phyloP scores from a whole-genome alignment of 2,797 vertebrate species.

The Pangasius sanitwongsei region DNA sequence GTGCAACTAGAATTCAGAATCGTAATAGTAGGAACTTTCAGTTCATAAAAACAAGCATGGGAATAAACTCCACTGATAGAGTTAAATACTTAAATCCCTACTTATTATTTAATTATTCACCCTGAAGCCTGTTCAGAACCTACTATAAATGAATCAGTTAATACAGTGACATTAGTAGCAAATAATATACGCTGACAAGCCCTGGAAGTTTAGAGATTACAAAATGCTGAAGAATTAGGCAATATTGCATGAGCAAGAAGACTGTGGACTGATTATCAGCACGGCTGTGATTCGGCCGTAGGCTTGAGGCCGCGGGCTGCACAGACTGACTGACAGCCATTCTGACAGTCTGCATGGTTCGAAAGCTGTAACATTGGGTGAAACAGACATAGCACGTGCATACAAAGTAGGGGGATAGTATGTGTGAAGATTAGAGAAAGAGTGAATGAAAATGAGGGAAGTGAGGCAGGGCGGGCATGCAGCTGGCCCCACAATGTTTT shows the following conservation, averaged over 20 bases:
- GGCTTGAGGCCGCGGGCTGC: background rate
- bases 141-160: background rate
- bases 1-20: background rate
- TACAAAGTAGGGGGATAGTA: background rate
- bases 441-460: constrained; percentile 3
- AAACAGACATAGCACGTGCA: background rate
- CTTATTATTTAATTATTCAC: background rate
- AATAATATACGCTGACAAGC: background rate
- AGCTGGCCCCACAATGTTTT: constrained; percentile 33
- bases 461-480: constrained; percentile 22
- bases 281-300: background rate
- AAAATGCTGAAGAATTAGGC: background rate
- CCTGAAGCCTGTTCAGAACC: background rate
- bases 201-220: background rate
- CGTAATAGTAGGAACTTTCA: background rate
- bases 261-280: background rate
- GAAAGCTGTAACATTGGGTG: background rate
- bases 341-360: background rate
- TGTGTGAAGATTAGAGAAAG: constrained; percentile 1
- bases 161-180: background rate
- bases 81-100: background rate
- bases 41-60: background rate
- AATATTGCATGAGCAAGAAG: background rate
- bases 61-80: background rate
- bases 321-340: background rate